These are phyloP conservation scores for Cheilosia urbana DNA, from an alignment of 2,888 invertebrate genomes.

Conservation along the genomic window DNA sequence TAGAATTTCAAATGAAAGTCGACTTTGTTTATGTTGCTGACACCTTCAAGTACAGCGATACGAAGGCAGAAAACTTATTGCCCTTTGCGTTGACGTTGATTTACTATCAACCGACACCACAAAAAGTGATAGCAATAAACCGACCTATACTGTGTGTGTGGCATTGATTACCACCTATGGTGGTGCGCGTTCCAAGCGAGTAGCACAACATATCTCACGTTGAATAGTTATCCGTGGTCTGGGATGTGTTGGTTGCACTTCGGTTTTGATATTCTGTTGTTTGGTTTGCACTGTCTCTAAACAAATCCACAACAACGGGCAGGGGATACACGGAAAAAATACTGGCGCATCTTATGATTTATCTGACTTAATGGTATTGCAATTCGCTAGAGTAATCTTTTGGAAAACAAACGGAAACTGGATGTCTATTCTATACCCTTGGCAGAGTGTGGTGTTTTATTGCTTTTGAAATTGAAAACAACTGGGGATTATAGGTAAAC, in stretches of 20 bases:
- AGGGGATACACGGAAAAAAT: neutral
- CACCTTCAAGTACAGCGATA: slow-evolving; percentile 36
- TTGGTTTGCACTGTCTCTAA: slow-evolving; percentile 28
- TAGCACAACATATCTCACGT: slow-evolving; percentile 37
- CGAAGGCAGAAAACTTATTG: slow-evolving; percentile 42
- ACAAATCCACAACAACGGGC: slow-evolving; percentile 24
- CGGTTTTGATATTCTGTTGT: slow-evolving; percentile 3
- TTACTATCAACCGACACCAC: slow-evolving; percentile 47
- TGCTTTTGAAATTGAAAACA: slow-evolving; percentile 46
- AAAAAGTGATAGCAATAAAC: slow-evolving; percentile 49
- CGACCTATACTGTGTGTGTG: slow-evolving; percentile 17
- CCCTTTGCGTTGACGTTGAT: slow-evolving; percentile 67
- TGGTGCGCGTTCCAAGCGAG: neutral
- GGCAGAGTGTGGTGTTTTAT: slow-evolving; percentile 22
- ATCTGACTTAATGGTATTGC: slow-evolving; percentile 34
- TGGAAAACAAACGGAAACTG: slow-evolving; percentile 5
- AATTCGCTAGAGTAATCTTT: slow-evolving; percentile 27
- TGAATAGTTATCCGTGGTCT: slow-evolving; percentile 21
- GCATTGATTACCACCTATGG: slow-evolving; percentile 61
- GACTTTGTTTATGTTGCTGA: slow-evolving; percentile 58
- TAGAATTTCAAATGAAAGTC: slow-evolving; percentile 57
- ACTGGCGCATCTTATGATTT: slow-evolving; percentile 39
- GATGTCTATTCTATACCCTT: slow-evolving; percentile 27
- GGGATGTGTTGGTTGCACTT: slow-evolving; percentile 32
- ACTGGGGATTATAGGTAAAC: neutral